Conservation (phyloP, 2,113 vertebrate genomes). For the Eolophus roseicapilla region DNA sequence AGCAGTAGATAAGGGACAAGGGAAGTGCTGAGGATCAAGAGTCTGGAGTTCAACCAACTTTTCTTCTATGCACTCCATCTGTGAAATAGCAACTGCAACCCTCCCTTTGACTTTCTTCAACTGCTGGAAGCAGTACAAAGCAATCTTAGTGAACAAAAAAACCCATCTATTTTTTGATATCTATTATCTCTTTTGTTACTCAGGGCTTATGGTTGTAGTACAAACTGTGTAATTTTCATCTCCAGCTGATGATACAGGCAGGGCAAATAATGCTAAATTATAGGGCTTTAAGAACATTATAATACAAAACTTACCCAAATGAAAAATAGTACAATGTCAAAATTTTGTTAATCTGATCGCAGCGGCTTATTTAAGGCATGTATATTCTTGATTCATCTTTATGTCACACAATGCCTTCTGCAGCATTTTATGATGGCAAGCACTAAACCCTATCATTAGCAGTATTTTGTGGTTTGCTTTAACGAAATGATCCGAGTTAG, state of each 20-base stretch:
- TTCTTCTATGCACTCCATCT: neutral
- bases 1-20: neutral
- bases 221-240: neutral
- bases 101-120: slow-evolving; percentile 12
- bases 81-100: slow-evolving; percentile 3
- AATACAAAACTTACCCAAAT: neutral
- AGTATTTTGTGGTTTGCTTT: slow-evolving; percentile 24
- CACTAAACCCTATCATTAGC: slow-evolving; percentile 15
- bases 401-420: neutral
- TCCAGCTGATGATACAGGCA: neutral
- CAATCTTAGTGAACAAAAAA: neutral
- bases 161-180: neutral
- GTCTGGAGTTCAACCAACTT: slow-evolving; percentile 21
- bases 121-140: slow-evolving; percentile 45
- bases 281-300: neutral
- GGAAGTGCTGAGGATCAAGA: neutral
- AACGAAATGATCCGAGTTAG: neutral
- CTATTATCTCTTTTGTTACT: slow-evolving; percentile 33
- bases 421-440: neutral
- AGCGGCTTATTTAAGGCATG: neutral
- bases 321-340: neutral
- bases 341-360: neutral
- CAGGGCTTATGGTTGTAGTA: neutral
- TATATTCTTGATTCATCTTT: neutral
- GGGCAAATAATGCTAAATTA: slow-evolving; percentile 21